Base-by-base conservation (phyloP, 2,797 vertebrate genomes). In the Lithobates pipiens region DNA sequence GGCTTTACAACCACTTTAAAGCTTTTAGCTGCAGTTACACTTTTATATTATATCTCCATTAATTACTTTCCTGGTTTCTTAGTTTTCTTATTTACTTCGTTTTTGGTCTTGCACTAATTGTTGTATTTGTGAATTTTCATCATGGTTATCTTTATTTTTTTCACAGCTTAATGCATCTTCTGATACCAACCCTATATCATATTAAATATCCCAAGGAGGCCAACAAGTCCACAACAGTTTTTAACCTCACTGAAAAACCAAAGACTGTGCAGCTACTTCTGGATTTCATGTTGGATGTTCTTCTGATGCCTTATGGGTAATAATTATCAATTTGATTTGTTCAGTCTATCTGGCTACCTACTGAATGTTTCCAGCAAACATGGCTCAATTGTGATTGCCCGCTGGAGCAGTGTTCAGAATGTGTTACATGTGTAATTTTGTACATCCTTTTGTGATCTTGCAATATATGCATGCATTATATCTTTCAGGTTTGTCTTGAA, bases 271-370 rank as follows among this genome's bases (percentile, higher is more conserved):
- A 99, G 89, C 94, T 98, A 89, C 96, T 99, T 89, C 94, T 98
- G 91, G 98, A 99, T 94, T 99, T 99, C 86, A 99, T 99, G 98
- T 93, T 99, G 74, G 98, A 99, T 89, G 97, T 99, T 89, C 95
- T 99, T 86, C 94, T 99, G 89, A 99, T 99, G 98, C 98, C 98
- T 93, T 99, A 99, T 36, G 98, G 98, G 98, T 99, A 91, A 91
- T 99, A 91, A 91, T 29, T 27, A 29, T 11, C 15, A 46, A 5
- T 54, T 54, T 54, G 5, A 16, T 54, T 54, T 16, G 13, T 54
- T 54, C 15, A 61, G 5, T 61, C 54, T 23, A 7, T 61, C 21
- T 61, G 23, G 54, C 54, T 23, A 61, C 54, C 21, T 61, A 23
- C 8, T 8, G 21, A 23, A 9, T 61, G 23, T 61, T 4, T 23